phyloP scores from a whole-genome alignment of 2,113 vertebrate species.

The Jacana jacana region DNA sequence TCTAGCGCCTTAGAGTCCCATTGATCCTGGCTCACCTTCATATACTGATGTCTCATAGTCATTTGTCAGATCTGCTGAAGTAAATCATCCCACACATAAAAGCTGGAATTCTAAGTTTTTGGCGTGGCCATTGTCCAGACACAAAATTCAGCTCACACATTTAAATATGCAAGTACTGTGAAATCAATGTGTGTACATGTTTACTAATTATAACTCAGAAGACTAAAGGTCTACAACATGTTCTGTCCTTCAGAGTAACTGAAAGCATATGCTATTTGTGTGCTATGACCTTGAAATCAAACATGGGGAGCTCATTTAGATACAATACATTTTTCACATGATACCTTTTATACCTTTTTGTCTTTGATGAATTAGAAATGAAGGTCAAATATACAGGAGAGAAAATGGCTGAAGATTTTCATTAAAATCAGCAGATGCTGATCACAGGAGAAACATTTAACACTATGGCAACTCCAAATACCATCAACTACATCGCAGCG shows the following conservation, averaged over 20 bases:
- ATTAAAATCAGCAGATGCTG: conserved; percentile 46
- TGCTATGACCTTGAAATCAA: conserved; percentile 19
- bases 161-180: neutral
- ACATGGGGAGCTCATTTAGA: neutral
- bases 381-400: neutral
- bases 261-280: neutral
- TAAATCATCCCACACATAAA: neutral
- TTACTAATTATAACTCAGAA: neutral
- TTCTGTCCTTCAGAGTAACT: neutral
- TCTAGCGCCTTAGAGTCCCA: neutral
- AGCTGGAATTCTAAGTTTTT: neutral
- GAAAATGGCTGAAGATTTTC: conserved; percentile 32
- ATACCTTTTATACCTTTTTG: conserved; percentile 6
- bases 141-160: neutral
- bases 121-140: neutral
- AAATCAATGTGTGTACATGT: neutral
- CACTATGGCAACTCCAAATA: conserved; percentile 41
- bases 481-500: neutral
- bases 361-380: conserved; percentile 2
- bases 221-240: neutral
- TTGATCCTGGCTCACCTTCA: neutral
- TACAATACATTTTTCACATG: neutral
- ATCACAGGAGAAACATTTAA: conserved; percentile 48
- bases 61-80: neutral
- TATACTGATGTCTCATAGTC: neutral